These are phyloP conservation scores for Menidia beryllina DNA, from an alignment of 2,113 vertebrate species.

Conservation along the genomic window DNA sequence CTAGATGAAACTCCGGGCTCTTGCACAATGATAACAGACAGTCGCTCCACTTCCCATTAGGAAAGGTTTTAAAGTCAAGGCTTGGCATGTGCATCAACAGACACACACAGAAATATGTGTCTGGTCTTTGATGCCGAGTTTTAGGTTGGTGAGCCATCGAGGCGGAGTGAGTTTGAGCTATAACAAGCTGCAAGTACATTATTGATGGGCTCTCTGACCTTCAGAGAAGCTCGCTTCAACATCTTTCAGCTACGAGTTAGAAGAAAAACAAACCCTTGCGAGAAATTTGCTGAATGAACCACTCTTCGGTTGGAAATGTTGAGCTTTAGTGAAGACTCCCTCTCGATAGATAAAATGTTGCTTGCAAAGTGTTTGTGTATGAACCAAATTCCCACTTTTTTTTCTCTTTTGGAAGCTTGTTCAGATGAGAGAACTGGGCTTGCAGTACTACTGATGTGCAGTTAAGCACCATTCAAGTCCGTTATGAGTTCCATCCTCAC, in stretches of 20 bases:
- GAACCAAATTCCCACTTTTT: constrained; percentile 6
- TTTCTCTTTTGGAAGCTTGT: constrained; percentile 14
- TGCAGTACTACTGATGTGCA: constrained; percentile 35
- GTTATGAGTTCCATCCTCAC: constrained; percentile 39
- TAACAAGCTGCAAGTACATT: constrained; percentile 77
- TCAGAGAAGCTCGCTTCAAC: constrained; percentile 58
- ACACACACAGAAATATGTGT: constrained; percentile 19
- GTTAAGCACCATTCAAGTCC: constrained; percentile 65
- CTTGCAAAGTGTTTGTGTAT: constrained; percentile 4
- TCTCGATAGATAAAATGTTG: constrained; percentile 9
- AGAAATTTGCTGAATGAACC: constrained; percentile 56
- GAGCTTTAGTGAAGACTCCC: constrained; percentile 23
- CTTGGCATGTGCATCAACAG: constrained; percentile 33
- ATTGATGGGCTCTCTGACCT: constrained; percentile 70
- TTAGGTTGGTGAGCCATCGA: constrained; percentile 62
- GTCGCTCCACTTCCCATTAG: constrained; percentile 38
- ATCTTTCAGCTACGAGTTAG: constrained; percentile 34
- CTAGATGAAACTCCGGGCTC: constrained; percentile 22
- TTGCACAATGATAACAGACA: constrained; percentile 26
- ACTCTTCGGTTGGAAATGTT: constrained; percentile 21
- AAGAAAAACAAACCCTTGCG: constrained; percentile 8
- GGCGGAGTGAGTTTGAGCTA: constrained; percentile 66
- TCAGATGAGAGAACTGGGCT: constrained; percentile 27
- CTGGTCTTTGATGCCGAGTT: constrained; percentile 64
- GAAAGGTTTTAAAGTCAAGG: constrained; percentile 49